Evolutionary conservation across 2,888 invertebrate genomes (phyloP), one percentile per base, ranked within the genome.

Genomic region (Pteria penguin): DNA sequence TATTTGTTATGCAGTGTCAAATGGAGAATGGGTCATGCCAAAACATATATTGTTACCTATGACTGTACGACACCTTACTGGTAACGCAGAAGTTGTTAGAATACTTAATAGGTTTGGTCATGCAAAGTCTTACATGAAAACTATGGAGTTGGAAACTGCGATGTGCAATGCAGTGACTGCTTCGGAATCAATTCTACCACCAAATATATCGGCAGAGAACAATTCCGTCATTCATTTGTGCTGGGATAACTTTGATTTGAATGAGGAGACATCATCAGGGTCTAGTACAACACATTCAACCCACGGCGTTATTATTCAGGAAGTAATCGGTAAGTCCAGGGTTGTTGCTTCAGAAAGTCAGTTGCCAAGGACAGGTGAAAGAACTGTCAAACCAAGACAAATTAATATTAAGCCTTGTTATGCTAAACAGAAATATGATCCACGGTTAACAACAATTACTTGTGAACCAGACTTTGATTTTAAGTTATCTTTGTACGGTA

Each of bases 81-180:
- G 54, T 2, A 36, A 24, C 4, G 54, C 31, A 14, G 52, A 54
- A 24, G 18, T 66, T 14, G 54, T 66, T 2, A 52, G 54, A 27
- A 54, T 54, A 4, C 18, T 66, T 1, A 66, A 66, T 54, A 52
- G 29, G n/a, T 31, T 66, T n/a, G 66, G 66, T 4, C 66, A 66
- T 31, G 18, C 18, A n/a, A 4, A 54, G 8, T 66, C 66, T 2
- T 66, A 66, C 26, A 22, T 22, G 5, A 0, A 29, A 11, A 4
- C 29, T 8, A 31, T 54, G 18, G 29, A 66, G 26, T 29, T 54
- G 5, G 66, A 66, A 14, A 66, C 54, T 18, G 54, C 66, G 11
- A 18, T 57, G 57, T 57, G 22, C 45, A n/a, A n/a, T n/a, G n/a
- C n/a, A n/a, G n/a, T n/a, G n/a, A n/a, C n/a, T n/a, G n/a, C n/a